Evolutionary conservation across 2,888 invertebrate species (phyloP).

Genomic region (Agrochola lychnidis): DNA sequence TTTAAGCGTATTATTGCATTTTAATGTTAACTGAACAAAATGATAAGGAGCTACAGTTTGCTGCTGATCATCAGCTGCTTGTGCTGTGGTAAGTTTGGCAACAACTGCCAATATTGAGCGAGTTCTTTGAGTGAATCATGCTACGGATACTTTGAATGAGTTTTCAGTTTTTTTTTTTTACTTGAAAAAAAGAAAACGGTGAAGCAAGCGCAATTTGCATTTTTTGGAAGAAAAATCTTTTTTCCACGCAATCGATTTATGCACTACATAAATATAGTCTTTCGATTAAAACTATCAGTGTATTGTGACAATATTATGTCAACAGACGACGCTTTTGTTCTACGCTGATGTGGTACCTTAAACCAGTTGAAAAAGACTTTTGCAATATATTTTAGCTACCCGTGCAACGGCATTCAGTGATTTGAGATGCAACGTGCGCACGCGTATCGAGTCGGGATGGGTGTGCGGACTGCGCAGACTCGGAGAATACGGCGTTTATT

Average conservation of each 20-base stretch:
- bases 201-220: not conserved
- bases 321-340: not conserved
- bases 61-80: conserved; percentile 13
- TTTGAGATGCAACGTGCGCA: conserved; percentile 47
- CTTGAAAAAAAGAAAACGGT: not conserved
- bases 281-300: not conserved
- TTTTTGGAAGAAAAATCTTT: not conserved
- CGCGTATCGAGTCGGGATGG: conserved; percentile 52
- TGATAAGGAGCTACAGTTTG: conserved; percentile 17
- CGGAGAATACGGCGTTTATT: conserved; percentile 51
- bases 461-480: conserved; percentile 54
- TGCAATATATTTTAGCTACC: conserved; percentile 3
- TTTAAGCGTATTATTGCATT: conserved; percentile 19
- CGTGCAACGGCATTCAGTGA: conserved; percentile 10
- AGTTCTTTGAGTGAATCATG: not conserved
- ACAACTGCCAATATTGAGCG: not conserved
- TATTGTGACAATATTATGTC: not conserved
- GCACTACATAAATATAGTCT: not conserved
- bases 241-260: not conserved
- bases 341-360: not conserved
- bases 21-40: conserved; percentile 16
- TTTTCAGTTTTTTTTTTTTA: not conserved
- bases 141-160: not conserved
- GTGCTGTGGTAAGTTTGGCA: conserved; percentile 40
- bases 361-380: not conserved